Evolutionary conservation across 2,888 invertebrate genomes (phyloP).

Genomic region (Sinelater perroti): DNA sequence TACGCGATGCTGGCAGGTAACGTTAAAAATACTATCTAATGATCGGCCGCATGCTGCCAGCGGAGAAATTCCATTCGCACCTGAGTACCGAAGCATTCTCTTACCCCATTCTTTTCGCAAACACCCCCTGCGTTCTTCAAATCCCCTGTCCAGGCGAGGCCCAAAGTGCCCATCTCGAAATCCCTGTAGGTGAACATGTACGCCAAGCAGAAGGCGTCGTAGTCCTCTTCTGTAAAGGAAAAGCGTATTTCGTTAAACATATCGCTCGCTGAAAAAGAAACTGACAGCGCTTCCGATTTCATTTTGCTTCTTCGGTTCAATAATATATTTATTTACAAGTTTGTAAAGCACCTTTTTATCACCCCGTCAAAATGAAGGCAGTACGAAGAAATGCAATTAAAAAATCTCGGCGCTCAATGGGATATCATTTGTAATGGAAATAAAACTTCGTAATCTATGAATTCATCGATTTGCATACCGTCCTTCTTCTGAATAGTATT

Average conservation of each 20-base stretch:
- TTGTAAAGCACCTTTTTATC: too few species aligned
- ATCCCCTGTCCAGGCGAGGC: constrained; percentile 98
- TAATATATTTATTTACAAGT: too few species aligned
- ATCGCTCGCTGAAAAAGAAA: background rate
- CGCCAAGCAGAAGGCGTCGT: constrained; percentile 97
- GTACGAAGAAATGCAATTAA: too few species aligned
- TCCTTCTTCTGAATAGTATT: background rate
- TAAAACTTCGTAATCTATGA: background rate
- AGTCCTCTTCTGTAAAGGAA: constrained; percentile 86
- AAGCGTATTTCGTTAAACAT: constrained; percentile 3
- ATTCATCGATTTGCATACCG: background rate
- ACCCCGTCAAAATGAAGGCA: too few species aligned
- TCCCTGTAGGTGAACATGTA: constrained; percentile 99
- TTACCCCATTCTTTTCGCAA: constrained; percentile 95
- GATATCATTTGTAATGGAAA: background rate
- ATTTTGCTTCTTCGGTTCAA: too few species aligned
- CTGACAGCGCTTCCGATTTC: background rate
- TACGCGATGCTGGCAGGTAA: background rate
- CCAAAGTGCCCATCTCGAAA: constrained; percentile 95
- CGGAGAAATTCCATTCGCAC: background rate
- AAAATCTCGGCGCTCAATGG: too few species aligned
- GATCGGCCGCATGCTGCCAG: background rate
- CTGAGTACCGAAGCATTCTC: constrained; percentile 49
- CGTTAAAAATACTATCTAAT: constrained; percentile 3
- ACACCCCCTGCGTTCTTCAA: constrained; percentile 97